phyloP scores from a whole-genome alignment of 2,888 invertebrate species.

The Odontocolon sp. region DNA sequence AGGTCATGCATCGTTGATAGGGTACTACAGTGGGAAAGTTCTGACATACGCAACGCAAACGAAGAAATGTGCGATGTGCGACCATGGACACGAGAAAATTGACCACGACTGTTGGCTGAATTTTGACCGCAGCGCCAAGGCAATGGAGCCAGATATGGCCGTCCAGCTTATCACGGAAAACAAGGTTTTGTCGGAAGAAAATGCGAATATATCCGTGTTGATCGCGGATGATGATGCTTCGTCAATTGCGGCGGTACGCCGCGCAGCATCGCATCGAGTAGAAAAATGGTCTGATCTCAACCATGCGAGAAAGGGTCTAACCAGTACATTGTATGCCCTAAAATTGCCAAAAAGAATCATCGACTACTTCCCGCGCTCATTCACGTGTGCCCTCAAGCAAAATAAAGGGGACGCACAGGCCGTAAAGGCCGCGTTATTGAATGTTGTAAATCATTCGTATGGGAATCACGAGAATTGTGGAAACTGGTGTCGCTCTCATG shows the following conservation, averaged over 20 bases:
- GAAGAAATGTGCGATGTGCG: slow-evolving; percentile 35
- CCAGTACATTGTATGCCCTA: slow-evolving; percentile 32
- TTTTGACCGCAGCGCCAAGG: slow-evolving; percentile 57
- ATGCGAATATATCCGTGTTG: slow-evolving; percentile 39
- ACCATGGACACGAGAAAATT: slow-evolving; percentile 12
- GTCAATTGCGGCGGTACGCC: slow-evolving; percentile 53
- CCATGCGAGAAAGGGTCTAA: slow-evolving; percentile 42
- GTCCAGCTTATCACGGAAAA: slow-evolving; percentile 49
- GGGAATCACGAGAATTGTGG: slow-evolving; percentile 60
- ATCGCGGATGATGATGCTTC: slow-evolving; percentile 58
- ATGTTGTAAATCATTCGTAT: slow-evolving; percentile 62
- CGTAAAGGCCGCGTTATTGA: slow-evolving; percentile 51
- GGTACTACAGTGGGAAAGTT: slow-evolving; percentile 15
- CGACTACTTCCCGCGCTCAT: slow-evolving; percentile 35
- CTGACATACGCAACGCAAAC: slow-evolving; percentile 16
- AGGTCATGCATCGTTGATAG: slow-evolving; percentile 26
- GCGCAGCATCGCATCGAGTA: slow-evolving; percentile 25
- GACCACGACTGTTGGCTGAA: slow-evolving; percentile 57
- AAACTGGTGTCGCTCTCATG: slow-evolving; percentile 55
- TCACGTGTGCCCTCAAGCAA: slow-evolving; percentile 44
- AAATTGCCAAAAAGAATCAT: slow-evolving; percentile 43
- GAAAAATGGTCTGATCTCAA: slow-evolving; percentile 48
- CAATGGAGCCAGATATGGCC: slow-evolving; percentile 58
- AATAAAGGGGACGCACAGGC: slow-evolving; percentile 26
- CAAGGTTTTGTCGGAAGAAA: slow-evolving; percentile 38